phyloP scores from a whole-genome alignment of 1,140 invertebrate species.

The Venturia canescens region DNA sequence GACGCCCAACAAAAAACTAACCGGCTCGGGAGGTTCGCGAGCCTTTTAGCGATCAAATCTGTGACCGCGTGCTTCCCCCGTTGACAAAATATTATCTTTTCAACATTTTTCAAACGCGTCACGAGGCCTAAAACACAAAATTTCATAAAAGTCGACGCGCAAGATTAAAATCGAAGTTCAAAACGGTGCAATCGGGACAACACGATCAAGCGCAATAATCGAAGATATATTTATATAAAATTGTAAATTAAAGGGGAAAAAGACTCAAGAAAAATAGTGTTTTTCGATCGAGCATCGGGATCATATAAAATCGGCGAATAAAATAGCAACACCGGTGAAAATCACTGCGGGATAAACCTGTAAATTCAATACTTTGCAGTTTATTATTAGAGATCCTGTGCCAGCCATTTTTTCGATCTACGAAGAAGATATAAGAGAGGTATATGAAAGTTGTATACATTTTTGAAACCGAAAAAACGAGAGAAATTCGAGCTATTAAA shows the following conservation, averaged over 20 bases:
- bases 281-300: neutral
- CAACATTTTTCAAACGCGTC: neutral
- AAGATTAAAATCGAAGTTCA: neutral
- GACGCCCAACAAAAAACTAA: neutral
- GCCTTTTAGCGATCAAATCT: neutral
- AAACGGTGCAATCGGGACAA: neutral
- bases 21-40: neutral
- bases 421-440: too few species aligned
- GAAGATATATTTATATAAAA: neutral
- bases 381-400: too few species aligned
- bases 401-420: too few species aligned
- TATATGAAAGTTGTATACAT: too few species aligned
- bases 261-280: neutral
- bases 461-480: too few species aligned
- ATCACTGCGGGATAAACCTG: neutral
- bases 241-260: neutral
- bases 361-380: too few species aligned
- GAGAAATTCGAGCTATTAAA: too few species aligned
- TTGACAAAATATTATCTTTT: slow-evolving; percentile 1
- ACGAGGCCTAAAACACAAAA: neutral
- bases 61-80: neutral
- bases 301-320: neutral
- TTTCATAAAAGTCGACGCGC: neutral
- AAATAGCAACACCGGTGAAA: neutral
- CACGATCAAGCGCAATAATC: neutral